Percentiles rank a stretch among this genome's conserved stretches.
Evolutionary conservation across 2,797 vertebrate species (phyloP).

Genomic region (Neosalanx taihuensis): DNA sequence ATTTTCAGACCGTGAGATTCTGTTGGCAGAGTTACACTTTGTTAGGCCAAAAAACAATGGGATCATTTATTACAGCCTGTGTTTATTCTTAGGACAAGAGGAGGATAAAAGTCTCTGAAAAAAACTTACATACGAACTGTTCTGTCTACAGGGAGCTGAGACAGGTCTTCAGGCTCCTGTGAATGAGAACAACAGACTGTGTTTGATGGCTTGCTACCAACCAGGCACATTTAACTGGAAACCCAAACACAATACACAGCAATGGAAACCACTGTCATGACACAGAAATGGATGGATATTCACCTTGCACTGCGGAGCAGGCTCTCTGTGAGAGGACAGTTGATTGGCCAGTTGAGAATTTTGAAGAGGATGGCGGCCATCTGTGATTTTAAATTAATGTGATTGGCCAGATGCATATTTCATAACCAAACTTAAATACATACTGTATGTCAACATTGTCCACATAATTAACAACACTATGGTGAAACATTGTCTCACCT

Average conservation of each 20-base stretch:
- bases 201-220: neutral
- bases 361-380: conserved; percentile 67
- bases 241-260: neutral
- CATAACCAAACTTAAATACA: neutral
- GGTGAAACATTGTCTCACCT: conserved; percentile 53
- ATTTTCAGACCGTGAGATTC: conserved; percentile 70
- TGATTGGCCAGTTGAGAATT: conserved; percentile 76
- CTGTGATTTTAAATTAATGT: conserved; percentile 26
- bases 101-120: neutral
- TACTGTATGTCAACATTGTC: neutral
- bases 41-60: neutral
- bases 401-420: neutral
- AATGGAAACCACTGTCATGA: neutral
- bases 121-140: conserved; percentile 57
- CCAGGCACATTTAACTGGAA: neutral
- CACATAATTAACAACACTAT: too few relatives aligned
- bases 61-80: neutral
- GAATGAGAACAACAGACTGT: neutral
- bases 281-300: neutral
- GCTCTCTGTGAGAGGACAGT: conserved; percentile 53
- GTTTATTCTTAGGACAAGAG: conserved; percentile 1
- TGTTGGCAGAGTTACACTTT: conserved; percentile 30
- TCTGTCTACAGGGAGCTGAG: conserved; percentile 29
- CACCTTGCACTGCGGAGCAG: conserved; percentile 53
- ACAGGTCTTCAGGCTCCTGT: conserved; percentile 45